Evolutionary conservation across 1,140 invertebrate species (phyloP), one percentile per base, ranked within the genome.

Genomic region (Diprion similis): DNA sequence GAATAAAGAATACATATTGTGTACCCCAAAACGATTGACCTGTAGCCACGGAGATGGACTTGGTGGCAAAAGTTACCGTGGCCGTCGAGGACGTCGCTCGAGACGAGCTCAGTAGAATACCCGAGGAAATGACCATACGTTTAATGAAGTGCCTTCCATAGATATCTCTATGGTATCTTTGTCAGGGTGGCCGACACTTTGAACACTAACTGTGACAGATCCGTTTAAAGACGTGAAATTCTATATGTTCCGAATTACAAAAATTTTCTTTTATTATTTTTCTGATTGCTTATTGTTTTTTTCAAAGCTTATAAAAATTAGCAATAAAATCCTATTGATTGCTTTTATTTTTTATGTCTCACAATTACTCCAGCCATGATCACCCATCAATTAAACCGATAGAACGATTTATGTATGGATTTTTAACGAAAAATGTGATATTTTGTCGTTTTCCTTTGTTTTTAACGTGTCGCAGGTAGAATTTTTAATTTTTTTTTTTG

Each of bases 1-100:
- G 80, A 68, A 73, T 87, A 74, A 86, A 79, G 76, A 73, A 70
- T n/a, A n/a, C n/a, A n/a, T 67, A 77, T 79, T 69, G 77, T 83
- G 71, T 85, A 83, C 66, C 66, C 66, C 8, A 18, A 67, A 67
- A 67, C 66, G 66, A n/a, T 67, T 10, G 66, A 67, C 66, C 66
- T 67, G 66, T 67, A 24, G 66, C n/a, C 66, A 67, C 66, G 66
- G 66, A 67, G 66, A 67, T 67, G 66, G 66, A 67, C 17, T 67
- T 67, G 66, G 66, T 67, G 66, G 66, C 66, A 67, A 67, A n/a
- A 18, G n/a, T 67, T 67, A n/a, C n/a, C n/a, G 17, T 67, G 66
- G 24, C 66, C n/a, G 66, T n/a, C 10, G 17, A n/a, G 8, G 66
- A 67, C 17, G 66, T 67, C 66, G 66, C n/a, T 67, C 66, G 66